Percentiles rank a stretch among this genome's conserved stretches.
Evolutionary conservation across 2,888 invertebrate genomes (phyloP).

Genomic region (Zeuzera pyrina): DNA sequence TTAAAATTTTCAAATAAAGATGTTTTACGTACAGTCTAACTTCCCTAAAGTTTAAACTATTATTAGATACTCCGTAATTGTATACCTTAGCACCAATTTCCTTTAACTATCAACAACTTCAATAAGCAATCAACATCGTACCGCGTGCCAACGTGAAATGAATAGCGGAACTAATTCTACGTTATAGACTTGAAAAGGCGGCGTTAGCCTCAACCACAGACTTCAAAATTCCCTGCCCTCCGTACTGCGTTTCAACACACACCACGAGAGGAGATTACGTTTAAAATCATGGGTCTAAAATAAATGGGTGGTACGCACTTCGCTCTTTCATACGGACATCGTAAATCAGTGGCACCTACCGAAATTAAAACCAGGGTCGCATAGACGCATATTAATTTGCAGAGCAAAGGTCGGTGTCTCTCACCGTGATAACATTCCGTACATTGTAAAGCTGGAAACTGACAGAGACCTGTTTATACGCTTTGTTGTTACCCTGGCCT

Average conservation of each 20-base stretch:
- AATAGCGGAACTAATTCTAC: constrained; percentile 51
- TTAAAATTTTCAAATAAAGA: no score
- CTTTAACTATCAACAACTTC: constrained; percentile 42
- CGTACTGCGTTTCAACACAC: constrained; percentile 11
- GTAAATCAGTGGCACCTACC: constrained; percentile 57
- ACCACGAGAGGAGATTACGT: constrained; percentile 23
- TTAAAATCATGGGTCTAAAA: constrained; percentile 33
- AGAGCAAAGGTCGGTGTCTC: constrained; percentile 25
- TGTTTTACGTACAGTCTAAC: no score
- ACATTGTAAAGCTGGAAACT: constrained; percentile 35
- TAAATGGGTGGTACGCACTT: constrained; percentile 46
- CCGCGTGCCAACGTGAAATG: constrained; percentile 41
- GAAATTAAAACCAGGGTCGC: constrained; percentile 56
- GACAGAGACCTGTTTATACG: constrained; percentile 24
- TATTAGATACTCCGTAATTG: neutral
- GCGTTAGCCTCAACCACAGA: constrained; percentile 29
- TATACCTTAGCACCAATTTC: constrained; percentile 19
- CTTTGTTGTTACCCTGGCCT: no score
- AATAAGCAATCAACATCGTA: constrained; percentile 51
- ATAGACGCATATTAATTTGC: constrained; percentile 54
- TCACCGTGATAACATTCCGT: constrained; percentile 57
- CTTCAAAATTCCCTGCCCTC: constrained; percentile 26
- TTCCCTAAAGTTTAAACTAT: neutral
- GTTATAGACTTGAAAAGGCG: constrained; percentile 44
- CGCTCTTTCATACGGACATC: constrained; percentile 54